Base-by-base conservation (phyloP, 2,113 vertebrate genomes). In the Narcine bancroftii region DNA sequence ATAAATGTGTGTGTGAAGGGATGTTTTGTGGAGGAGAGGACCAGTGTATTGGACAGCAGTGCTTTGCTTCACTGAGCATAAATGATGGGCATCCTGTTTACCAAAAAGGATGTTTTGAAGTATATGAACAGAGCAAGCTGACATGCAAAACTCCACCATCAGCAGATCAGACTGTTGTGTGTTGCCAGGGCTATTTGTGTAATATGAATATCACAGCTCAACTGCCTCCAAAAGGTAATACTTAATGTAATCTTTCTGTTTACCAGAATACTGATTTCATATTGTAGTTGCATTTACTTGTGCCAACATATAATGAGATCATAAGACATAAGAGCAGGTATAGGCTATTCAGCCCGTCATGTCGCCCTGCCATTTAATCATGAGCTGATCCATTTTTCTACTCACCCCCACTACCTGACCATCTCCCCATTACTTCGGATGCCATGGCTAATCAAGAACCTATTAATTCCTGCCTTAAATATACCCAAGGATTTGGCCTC, bases 101-200 rank as follows among this genome's bases (percentile, higher is more conserved):
- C 95, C 98, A 99, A 95, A 99, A 99, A 53, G 98, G 99, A 94
- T 99, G 99, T 96, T 99, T 99, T 94, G 97, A 96, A 93, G 97
- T 97, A 92, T 98, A 98, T 0, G 98, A 99, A 93, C 99, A 99
- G 93, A 96, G 98, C 83, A 98, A 97, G 33, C 95, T 99, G 97
- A 99, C 98, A 0, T 99, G 99, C 95, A 98, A 98, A 94, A 99
- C 98, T 0, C 98, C 98, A 0, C 98, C 98, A 0, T 98, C 98
- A 33, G 95, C 97, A 6, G 98, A 98, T 95, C 98, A 99, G 94
- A 97, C 97, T 0, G 98, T 99, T 21, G 97, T 98, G 93, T 99
- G 99, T 95, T 99, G 99, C 95, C 97, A 98, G 6, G 97, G 98
- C 0, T 95, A 98, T 94, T 96, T 99, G 95, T 99, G 99, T 93